Evolutionary conservation across 2,113 vertebrate genomes (phyloP).

Genomic region (Microcebus ravelobensis): DNA sequence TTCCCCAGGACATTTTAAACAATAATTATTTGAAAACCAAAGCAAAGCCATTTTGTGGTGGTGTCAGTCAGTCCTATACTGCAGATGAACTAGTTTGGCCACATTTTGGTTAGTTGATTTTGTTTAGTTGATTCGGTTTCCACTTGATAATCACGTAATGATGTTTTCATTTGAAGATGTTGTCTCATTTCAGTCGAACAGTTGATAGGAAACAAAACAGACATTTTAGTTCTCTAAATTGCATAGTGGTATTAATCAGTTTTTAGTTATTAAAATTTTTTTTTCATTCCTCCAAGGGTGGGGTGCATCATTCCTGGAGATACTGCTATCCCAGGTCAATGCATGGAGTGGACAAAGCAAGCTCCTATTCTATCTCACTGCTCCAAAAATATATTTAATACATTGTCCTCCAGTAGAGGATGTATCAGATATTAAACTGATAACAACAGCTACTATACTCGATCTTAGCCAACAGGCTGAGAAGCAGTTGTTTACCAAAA

Average conservation of each 20-base stretch:
- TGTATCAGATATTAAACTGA: not conserved
- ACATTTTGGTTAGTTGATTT: not conserved
- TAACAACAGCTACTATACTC: not conserved
- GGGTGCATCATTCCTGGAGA: not conserved
- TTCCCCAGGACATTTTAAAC: not conserved
- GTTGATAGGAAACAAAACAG: not conserved
- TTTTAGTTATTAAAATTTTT: not conserved
- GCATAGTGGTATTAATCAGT: not conserved
- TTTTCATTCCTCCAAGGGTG: not conserved
- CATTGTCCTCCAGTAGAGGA: not conserved
- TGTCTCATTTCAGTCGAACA: not conserved
- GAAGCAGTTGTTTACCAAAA: not conserved
- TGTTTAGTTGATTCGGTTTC: not conserved
- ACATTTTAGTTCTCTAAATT: not conserved
- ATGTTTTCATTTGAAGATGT: not conserved
- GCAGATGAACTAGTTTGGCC: not conserved
- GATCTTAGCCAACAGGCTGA: not conserved
- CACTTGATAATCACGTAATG: not conserved
- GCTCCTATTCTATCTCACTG: not conserved
- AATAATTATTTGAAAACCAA: constrained; percentile 35
- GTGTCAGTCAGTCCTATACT: not conserved
- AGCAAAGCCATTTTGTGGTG: not conserved
- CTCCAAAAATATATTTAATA: not conserved
- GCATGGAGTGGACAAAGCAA: not conserved
- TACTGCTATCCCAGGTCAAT: not conserved